Evolutionary conservation across 37 sponge, comb jelly and placozoan genomes (phyloP), one percentile per base, ranked within the genome.

Genomic region (Aplysina aerophoba): DNA sequence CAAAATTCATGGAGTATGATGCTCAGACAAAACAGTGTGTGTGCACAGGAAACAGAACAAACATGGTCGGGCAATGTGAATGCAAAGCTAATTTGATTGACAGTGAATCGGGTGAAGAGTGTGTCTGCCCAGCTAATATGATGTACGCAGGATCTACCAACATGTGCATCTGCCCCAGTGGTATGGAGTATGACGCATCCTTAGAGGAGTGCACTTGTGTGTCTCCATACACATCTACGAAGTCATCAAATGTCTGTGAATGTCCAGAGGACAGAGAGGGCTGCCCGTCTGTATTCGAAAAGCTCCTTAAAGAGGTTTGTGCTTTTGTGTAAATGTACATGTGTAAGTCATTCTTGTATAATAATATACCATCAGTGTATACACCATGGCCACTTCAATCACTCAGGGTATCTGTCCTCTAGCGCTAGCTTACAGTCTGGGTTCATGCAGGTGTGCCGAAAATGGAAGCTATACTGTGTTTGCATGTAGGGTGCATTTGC

Each of bases 241-340:
- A 27, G 17, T 31, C 34, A 65, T 20, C 66, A 17, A 8, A 35
- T 34, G 28, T 69, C 35, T 69, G 71, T 30, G 71, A 69, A 35
- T 69, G 71, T 69, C 33, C 71, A 17, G 34, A 17, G 28, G 71
- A 35, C 13, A 35, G 6, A 4, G 71, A 69, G 13, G 71, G 71
- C 71, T 69, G 71, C 6, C 71, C 71, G 4, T 69, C 64, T 62
- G 28, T 62, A 62, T 62, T 62, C 64, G 11, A 4, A 62, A 27
- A 11, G 27, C 64, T 62, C 24, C 64, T 62, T 4, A 3, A 62
- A 28, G 64, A 62, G 64, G 64, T 62, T 28, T 28, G 64, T 62
- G 64, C 50, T 44, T 8, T 44, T 3, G 50, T 44, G 50, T 44
- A 44, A 8, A 8, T 44, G n/a, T n/a, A n/a, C n/a, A n/a, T n/a